Conservation (phyloP, 2,888 invertebrate genomes). For the Fragum whitleyi region DNA sequence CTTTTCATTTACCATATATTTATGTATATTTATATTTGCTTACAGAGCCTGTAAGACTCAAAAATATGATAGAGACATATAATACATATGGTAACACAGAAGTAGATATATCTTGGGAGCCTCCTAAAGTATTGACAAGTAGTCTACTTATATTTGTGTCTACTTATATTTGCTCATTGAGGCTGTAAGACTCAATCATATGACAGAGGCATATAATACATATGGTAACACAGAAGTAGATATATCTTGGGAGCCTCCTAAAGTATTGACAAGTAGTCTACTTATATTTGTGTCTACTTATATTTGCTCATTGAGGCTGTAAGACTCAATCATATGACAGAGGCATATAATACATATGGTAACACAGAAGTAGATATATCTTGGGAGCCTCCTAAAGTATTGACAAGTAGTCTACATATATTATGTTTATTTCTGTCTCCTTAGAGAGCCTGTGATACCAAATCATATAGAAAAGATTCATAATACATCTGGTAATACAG, state of each 20-base stretch:
- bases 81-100: conserved; percentile 32
- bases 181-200: conserved; percentile 48
- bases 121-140: conserved; percentile 15
- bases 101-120: conserved; percentile 43
- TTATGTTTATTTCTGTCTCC: too few relatives aligned
- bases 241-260: conserved; percentile 35
- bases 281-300: too few relatives aligned
- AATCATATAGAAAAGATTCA: too few relatives aligned
- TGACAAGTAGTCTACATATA: conserved; percentile 11
- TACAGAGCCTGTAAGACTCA: conserved; percentile 53
- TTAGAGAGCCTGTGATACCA: too few relatives aligned
- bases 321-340: conserved; percentile 54
- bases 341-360: conserved; percentile 36
- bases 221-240: conserved; percentile 34
- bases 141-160: too few relatives aligned
- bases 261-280: background rate
- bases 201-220: conserved; percentile 48
- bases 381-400: conserved; percentile 24
- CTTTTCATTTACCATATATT: too few relatives aligned
- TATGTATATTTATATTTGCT: background rate
- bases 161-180: too few relatives aligned
- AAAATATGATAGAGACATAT: conserved; percentile 52
- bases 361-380: conserved; percentile 39
- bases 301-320: too few relatives aligned
- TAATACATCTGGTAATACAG: too few relatives aligned